phyloP scores from a whole-genome alignment of 2,888 invertebrate species.

The Notodonta dromedarius region DNA sequence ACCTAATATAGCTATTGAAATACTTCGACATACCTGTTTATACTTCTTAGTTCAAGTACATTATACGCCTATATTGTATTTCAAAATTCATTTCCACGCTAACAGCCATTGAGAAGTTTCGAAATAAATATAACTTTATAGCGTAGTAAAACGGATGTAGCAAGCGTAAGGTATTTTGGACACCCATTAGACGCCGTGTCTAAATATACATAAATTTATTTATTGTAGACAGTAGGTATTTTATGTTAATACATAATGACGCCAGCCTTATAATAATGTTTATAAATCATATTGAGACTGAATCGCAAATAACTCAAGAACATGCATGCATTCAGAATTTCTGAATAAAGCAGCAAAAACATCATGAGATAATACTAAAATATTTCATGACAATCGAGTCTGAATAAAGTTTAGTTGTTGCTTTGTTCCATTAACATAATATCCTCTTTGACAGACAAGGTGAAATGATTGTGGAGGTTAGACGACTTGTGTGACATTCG shows the following conservation, averaged over 20 bases:
- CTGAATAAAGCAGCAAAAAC: not conserved
- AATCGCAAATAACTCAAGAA: no score
- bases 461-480: not conserved
- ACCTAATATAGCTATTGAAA: not conserved
- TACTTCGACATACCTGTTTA: not conserved
- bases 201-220: no score
- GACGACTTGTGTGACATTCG: conserved; percentile 20
- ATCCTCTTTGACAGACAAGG: not conserved
- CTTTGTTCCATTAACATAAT: not conserved
- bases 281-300: no score
- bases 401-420: not conserved
- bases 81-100: not conserved
- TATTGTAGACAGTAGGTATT: no score
- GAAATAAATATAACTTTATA: conserved; percentile 1
- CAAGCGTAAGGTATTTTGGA: not conserved
- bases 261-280: no score
- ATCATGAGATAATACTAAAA: not conserved
- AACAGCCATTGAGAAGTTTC: not conserved
- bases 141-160: not conserved
- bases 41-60: not conserved
- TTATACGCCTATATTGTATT: not conserved
- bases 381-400: not conserved
- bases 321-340: not conserved
- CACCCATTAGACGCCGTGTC: not conserved
- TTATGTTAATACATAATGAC: no score